Percentiles rank a stretch among this genome's conserved stretches.
Conservation (phyloP, 1,140 invertebrate genomes). For the Hestina assimilis region DNA sequence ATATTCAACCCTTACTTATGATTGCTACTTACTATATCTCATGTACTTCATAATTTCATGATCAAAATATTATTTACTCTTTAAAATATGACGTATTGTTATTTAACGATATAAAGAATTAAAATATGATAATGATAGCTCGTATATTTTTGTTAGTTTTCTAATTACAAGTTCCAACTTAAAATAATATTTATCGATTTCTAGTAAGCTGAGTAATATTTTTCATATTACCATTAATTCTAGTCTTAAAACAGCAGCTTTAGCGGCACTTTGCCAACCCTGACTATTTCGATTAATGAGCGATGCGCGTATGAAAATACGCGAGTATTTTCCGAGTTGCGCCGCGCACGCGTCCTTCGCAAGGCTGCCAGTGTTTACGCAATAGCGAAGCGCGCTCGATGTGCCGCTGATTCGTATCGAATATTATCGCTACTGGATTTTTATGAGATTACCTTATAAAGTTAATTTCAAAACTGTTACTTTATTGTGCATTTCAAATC, state of each 20-base stretch:
- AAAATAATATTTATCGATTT: no score
- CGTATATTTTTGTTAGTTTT: no score
- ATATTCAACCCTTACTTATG: conserved; percentile 1
- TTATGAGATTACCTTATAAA: conserved; percentile 7
- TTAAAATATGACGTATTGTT: no score
- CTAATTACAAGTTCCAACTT: no score
- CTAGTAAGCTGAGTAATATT: no score
- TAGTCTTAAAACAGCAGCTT: no score
- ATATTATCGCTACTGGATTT: conserved; percentile 7
- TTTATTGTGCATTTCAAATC: neutral
- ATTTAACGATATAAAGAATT: no score
- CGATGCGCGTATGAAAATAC: conserved; percentile 43
- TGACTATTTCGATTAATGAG: conserved; percentile 18
- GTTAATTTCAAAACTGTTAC: neutral
- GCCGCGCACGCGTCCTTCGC: conserved; percentile 55
- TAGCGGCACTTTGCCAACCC: conserved; percentile 13
- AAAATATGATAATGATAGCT: no score
- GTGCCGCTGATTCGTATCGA: conserved; percentile 16
- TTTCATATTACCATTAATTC: no score
- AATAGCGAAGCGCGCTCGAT: conserved; percentile 12
- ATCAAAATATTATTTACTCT: no score
- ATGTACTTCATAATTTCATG: no score
- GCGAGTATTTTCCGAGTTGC: conserved; percentile 28
- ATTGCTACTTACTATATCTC: neutral
- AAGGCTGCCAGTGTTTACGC: conserved; percentile 55